Percentiles rank a stretch among this genome's conserved stretches.
Conservation (phyloP, 92 coral and sea anemone genomes). For the Blastomussa wellsi region DNA sequence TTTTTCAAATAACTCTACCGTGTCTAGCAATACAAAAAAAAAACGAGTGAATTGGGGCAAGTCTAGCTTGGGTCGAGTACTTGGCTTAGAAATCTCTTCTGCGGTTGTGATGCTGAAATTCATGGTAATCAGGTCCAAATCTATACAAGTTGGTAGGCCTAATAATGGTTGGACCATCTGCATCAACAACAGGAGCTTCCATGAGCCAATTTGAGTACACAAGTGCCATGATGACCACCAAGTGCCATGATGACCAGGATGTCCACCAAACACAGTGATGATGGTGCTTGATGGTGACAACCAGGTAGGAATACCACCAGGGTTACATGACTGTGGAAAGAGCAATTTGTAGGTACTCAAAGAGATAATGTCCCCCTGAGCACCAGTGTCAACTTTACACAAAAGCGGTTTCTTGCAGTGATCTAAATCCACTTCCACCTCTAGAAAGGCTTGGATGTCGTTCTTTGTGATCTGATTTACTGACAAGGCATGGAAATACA, state of each 20-base stretch:
- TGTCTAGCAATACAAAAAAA: too few relatives aligned
- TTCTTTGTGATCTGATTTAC: conserved; percentile 43
- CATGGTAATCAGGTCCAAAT: conserved; percentile 64
- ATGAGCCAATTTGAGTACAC: conserved; percentile 51
- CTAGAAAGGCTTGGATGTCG: conserved; percentile 58
- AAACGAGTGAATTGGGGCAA: too few relatives aligned
- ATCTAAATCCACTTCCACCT: conserved; percentile 58
- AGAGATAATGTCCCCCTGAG: conserved; percentile 73
- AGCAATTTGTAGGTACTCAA: conserved; percentile 52
- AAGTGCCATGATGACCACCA: conserved; percentile 58
- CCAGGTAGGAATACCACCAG: conserved; percentile 56
- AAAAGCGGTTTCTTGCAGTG: conserved; percentile 46
- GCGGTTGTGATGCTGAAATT: conserved; percentile 49
- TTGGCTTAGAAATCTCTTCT: conserved; percentile 15
- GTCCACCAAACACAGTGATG: conserved; percentile 68
- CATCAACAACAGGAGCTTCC: conserved; percentile 56
- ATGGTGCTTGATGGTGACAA: conserved; percentile 59
- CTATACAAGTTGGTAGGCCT: conserved; percentile 60
- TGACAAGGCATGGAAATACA: conserved; percentile 58
- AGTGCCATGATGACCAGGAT: too few relatives aligned
- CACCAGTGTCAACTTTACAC: conserved; percentile 77
- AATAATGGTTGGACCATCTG: conserved; percentile 66
- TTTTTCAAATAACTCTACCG: too few relatives aligned
- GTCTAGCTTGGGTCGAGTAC: too few relatives aligned
- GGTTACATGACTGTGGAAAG: conserved; percentile 44